Base-by-base conservation (phyloP, 2,888 invertebrate species). In the Acanthopleura granulata region DNA sequence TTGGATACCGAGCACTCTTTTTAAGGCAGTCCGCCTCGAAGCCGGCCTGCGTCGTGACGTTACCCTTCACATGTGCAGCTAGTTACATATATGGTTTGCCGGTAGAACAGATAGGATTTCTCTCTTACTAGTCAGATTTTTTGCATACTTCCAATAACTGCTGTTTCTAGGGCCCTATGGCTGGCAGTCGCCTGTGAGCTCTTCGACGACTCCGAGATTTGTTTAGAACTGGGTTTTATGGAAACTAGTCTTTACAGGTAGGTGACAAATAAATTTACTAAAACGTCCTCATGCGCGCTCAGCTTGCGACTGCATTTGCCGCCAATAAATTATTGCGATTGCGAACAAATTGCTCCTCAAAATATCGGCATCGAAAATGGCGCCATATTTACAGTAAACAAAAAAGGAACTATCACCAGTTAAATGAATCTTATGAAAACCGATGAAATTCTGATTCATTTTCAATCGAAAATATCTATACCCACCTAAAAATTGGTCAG, bases 1-100 rank as follows among this genome's bases (percentile, higher is more conserved):
- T 76, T 76, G 76, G 76, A 30, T 49, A 72, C 40, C 9, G 25
- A 25, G 22, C 29, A 29, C 18, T 73, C 76, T 76, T 51, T 76
- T 73, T 76, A 76, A 66, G 76, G 76, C 69, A 76, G 40, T 66
- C 30, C 70, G 71, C 69, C 57, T 66, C 76, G 57, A 29, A 30
- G 51, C n/a, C 57, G 57, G 50, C 27, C 73, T 22, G 62, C 57
- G 62, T 70, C 69, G 71, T 73, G 73, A 66, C 66, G 73, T 51
- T 66, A 62, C 30, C n/a, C 71, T 62, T 62, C 74, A 61, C 72
- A 61, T 50, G 50, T 71, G 57, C 61, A 22, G 74, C 62, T 69
- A 75, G 80, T 80, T 81, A 81, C 83, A 79, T 81, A 83, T 83
- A 83, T 78, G 83, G 83, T 76, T 73, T 77, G 77, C 72, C 76